Evolutionary conservation across 2,888 invertebrate species (phyloP).

Genomic region (Gibbula magus): DNA sequence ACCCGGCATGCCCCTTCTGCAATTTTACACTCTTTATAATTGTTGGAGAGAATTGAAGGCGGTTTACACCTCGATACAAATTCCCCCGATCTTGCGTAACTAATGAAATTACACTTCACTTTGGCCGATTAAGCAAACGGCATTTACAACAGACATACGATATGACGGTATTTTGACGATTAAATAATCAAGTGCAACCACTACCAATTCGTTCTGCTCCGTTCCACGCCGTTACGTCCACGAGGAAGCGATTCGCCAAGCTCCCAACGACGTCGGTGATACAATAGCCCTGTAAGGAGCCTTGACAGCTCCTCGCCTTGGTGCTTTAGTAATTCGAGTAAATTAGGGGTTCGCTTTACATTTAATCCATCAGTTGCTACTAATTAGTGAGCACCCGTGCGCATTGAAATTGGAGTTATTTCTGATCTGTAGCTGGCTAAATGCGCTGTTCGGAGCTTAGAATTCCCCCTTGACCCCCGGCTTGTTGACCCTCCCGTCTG

Average conservation of each 20-base stretch:
- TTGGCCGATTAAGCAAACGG: slow-evolving; percentile 7
- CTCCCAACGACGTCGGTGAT: background rate
- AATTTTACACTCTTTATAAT: slow-evolving; percentile 16
- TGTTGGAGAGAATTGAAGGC: background rate
- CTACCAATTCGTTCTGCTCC: background rate
- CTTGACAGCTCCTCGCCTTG: background rate
- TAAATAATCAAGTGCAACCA: background rate
- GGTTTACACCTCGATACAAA: slow-evolving; percentile 14
- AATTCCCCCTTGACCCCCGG: too few relatives aligned
- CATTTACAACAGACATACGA: slow-evolving; percentile 13
- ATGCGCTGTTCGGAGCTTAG: too few relatives aligned
- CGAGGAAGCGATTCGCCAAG: background rate
- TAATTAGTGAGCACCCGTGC: background rate
- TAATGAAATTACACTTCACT: background rate
- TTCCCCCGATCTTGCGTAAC: background rate
- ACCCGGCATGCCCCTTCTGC: background rate
- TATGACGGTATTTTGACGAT: background rate
- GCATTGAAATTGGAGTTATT: background rate
- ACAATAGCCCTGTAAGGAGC: background rate
- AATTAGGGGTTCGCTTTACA: slow-evolving; percentile 12
- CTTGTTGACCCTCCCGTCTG: too few relatives aligned
- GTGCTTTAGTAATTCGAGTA: slow-evolving; percentile 13
- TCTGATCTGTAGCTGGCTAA: too few relatives aligned
- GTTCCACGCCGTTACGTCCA: background rate
- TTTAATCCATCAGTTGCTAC: slow-evolving; percentile 15